Evolutionary conservation across 2,888 invertebrate genomes (phyloP), one percentile per base, ranked within the genome.

Genomic region (Crocallis elinguaria): DNA sequence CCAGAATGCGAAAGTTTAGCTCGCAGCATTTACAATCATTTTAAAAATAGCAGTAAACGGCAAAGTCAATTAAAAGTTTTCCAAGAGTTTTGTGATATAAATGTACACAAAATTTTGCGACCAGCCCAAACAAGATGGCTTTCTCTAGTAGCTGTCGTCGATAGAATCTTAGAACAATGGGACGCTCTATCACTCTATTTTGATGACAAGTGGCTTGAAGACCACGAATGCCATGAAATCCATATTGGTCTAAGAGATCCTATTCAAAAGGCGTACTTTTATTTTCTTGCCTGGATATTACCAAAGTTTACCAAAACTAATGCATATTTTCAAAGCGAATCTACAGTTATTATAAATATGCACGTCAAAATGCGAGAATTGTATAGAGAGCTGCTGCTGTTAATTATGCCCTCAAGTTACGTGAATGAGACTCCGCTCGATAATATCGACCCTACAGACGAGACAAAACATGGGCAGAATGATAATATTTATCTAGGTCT

Each of bases 1-100:
- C 3, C 8, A 2, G 27, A 53, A 8, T 44, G 45, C 32, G 67
- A 64, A 59, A 48, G 43, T 7, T 29, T 66, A n/a, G 25, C 57
- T 12, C 42, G 57, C 8, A 12, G 5, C 7, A 48, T 57, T n/a
- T 57, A 54, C 23, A 54, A 48, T 19, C 38, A 21, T 39, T 57
- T 57, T 9, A 29, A 19, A 32, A 8, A 0, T 2, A 58, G 58
- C 27, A 44, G 38, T 8, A 58, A 58, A 38, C 8, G 49, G 1
- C 48, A 48, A 29, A 9, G 14, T 2, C 16, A 41, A 3, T 27
- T 58, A 1, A 38, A 48, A 38, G 44, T 36, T 0, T 58, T 51
- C 25, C 54, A 58, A 27, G 3, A 8, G 3, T 58, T 58, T 17
- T 2, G 14, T 9, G 49, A 54, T 2, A 12, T 17, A 0, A 9